Conservation (phyloP, 23 tunicate genomes). For the Phallusia fumigata region DNA sequence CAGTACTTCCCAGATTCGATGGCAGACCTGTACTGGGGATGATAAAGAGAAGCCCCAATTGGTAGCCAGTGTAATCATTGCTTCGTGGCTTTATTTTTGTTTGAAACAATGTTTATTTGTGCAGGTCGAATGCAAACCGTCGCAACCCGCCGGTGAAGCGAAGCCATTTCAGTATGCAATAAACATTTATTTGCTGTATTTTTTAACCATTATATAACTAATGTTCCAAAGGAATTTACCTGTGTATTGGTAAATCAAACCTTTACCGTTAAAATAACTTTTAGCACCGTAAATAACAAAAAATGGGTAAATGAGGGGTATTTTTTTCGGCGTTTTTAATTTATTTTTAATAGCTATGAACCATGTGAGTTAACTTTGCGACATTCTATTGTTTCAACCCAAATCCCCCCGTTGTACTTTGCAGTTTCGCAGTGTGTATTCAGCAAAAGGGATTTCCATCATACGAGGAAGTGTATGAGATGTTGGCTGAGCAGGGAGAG, state of each 20-base stretch:
- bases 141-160: not conserved
- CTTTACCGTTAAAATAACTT: no score
- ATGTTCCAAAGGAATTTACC: no score
- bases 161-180: conserved; percentile 6
- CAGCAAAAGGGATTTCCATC: conserved; percentile 63
- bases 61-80: not conserved
- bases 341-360: no score
- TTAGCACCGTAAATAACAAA: no score
- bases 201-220: no score
- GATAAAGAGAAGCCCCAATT: conserved; percentile 19
- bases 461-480: conserved; percentile 57
- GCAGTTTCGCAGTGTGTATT: conserved; percentile 60
- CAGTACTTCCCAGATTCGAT: conserved; percentile 25
- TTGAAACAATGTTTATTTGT: not conserved
- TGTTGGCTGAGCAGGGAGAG: conserved; percentile 28
- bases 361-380: no score
- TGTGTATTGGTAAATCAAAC: no score
- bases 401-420: not conserved
- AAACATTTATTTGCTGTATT: no score
- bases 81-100: not conserved
- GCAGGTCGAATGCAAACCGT: conserved; percentile 31
- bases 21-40: conserved; percentile 16
- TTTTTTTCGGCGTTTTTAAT: no score
- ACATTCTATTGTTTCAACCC: no score
- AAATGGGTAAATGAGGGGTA: no score